phyloP scores from a whole-genome alignment of 2,888 invertebrate genomes.

The Papilio protenor region DNA sequence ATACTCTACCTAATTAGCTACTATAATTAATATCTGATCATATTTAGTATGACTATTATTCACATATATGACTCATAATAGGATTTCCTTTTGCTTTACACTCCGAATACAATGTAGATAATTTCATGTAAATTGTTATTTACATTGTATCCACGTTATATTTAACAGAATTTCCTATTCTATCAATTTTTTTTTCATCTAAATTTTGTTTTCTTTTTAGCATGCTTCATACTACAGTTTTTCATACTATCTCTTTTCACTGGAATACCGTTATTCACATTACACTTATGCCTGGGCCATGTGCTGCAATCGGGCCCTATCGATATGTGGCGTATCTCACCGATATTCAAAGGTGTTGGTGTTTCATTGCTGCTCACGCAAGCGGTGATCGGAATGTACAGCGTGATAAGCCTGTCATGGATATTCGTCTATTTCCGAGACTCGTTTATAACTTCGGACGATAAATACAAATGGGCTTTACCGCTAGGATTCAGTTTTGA shows the following conservation, averaged over 20 bases:
- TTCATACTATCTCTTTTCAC: conserved; percentile 91
- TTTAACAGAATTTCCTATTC: background rate
- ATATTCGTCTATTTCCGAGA: conserved; percentile 94
- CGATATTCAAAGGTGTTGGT: conserved; percentile 95
- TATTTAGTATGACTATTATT: background rate
- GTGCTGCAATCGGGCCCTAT: conserved; percentile 93
- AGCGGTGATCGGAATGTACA: conserved; percentile 93
- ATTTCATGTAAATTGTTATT: background rate
- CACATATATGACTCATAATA: background rate
- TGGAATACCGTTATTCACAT: conserved; percentile 93
- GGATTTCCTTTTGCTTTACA: background rate
- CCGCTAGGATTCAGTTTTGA: conserved; percentile 88
- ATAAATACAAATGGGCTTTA: conserved; percentile 92
- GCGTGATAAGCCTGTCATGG: conserved; percentile 95
- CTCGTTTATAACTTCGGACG: conserved; percentile 92
- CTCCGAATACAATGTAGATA: background rate
- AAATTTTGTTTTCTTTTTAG: conserved; percentile 76
- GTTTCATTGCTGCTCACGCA: conserved; percentile 91
- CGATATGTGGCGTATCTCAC: conserved; percentile 97
- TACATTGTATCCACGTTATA: no score
- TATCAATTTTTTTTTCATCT: background rate
- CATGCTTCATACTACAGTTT: conserved; percentile 95
- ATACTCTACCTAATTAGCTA: background rate
- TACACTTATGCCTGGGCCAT: conserved; percentile 94
- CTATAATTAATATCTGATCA: background rate